A percentile compares a stretch with the other conserved stretches of the same genome.
These are phyloP conservation scores for Lemur catta DNA, from an alignment of 2,797 vertebrate species.

Conservation along the genomic window DNA sequence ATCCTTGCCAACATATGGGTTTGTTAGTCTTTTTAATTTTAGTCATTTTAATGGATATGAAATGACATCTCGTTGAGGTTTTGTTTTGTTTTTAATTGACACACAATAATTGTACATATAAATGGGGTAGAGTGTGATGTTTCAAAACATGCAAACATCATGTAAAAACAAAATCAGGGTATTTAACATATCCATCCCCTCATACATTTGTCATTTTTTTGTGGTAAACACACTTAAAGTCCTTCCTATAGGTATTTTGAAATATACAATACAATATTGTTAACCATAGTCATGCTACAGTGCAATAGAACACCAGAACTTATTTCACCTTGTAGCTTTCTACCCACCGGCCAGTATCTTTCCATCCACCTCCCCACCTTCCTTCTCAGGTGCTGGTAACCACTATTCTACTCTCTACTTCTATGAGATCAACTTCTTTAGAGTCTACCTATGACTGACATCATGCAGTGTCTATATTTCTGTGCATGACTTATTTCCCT, in stretches of 20 bases:
- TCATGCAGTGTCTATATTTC: not conserved
- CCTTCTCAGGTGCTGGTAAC: not conserved
- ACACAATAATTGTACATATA: not conserved
- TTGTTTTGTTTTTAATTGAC: not conserved
- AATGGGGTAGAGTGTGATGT: not conserved
- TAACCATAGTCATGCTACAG: not conserved
- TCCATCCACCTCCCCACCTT: not conserved
- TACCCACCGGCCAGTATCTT: not conserved
- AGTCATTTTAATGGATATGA: not conserved
- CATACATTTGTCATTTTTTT: not conserved
- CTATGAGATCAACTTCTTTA: not conserved
- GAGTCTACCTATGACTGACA: not conserved
- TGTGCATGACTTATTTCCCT: not conserved
- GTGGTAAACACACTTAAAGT: not conserved
- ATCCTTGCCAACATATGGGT: not conserved
- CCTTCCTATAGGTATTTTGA: not conserved
- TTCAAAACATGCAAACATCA: not conserved
- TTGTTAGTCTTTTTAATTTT: not conserved
- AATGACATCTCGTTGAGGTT: not conserved
- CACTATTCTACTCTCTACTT: no score
- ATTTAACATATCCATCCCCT: not conserved
- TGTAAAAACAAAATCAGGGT: not conserved
- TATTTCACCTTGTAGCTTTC: not conserved
- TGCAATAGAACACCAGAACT: not conserved
- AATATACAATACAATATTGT: not conserved